These are phyloP conservation scores for Styela clava DNA, from an alignment of 23 tunicate genomes.

Conservation along the genomic window DNA sequence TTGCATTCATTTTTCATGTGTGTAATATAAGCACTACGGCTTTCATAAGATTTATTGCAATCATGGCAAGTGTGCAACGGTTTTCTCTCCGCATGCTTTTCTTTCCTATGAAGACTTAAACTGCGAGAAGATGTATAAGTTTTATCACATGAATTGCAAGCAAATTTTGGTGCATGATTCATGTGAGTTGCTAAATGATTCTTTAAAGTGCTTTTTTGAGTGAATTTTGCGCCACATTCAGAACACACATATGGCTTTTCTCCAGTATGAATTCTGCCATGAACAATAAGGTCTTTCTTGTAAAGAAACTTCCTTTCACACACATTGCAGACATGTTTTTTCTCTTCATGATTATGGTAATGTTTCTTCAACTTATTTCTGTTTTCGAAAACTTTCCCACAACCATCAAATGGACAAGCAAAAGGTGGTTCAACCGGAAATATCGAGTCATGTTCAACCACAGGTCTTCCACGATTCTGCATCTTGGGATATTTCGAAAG, in stretches of 20 bases:
- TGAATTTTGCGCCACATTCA: conserved; percentile 55
- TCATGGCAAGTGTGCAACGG: background rate
- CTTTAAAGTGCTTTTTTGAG: conserved; percentile 47
- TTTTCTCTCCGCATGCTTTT: background rate
- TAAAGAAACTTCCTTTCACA: background rate
- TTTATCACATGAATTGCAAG: conserved; percentile 68
- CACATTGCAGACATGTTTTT: background rate
- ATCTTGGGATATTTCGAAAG: background rate
- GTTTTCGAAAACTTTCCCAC: background rate
- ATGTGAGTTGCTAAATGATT: conserved; percentile 62
- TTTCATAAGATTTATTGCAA: background rate
- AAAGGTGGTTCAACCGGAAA: conserved; percentile 7
- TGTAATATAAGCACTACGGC: background rate
- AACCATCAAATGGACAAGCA: background rate
- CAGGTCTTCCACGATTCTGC: background rate
- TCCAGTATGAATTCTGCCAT: conserved; percentile 60
- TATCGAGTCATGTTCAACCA: background rate
- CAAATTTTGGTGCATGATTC: conserved; percentile 53
- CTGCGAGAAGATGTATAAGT: conserved; percentile 31
- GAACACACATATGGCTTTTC: conserved; percentile 65
- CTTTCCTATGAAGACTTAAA: conserved; percentile 2
- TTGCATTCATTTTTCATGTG: conserved; percentile 12
- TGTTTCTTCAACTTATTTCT: conserved; percentile 1
- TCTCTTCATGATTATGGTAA: background rate
- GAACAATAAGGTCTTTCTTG: conserved; percentile 20